Evolutionary conservation across 2,888 invertebrate genomes (phyloP), one percentile per base, ranked within the genome.

Genomic region (Dicyrtoma fusca): DNA sequence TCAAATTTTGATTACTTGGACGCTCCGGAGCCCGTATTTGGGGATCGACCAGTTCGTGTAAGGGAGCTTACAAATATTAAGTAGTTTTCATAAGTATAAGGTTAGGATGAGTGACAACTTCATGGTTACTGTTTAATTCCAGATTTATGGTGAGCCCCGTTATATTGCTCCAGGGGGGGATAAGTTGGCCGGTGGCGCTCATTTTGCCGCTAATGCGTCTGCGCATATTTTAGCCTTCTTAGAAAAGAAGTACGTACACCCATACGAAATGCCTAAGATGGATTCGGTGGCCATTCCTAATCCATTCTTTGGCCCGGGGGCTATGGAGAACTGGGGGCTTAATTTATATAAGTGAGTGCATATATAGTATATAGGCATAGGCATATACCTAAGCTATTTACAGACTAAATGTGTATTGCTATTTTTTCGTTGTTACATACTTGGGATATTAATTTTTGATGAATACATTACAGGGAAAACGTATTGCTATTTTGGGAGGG

Each of bases 321-420:
- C 63, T 14, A 73, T 71, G 71, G 79, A 76, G 53, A 75, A 77
- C 21, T 75, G 71, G 71, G 78, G 79, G 3, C 65, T 78, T 2
- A 78, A 78, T 21, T 76, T 75, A 0, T 77, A 79, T 68, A 72
- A 66, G 76, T 77, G 57, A 19, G 2, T 26, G n/a, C n/a, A n/a
- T n/a, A n/a, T n/a, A n/a, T n/a, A n/a, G n/a, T n/a, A n/a, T n/a
- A n/a, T n/a, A n/a, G n/a, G n/a, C n/a, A n/a, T n/a, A n/a, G n/a
- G n/a, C n/a, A n/a, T n/a, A n/a, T n/a, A n/a, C n/a, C n/a, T n/a
- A n/a, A n/a, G n/a, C n/a, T n/a, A n/a, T n/a, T n/a, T n/a, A n/a
- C n/a, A n/a, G n/a, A n/a, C n/a, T n/a, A n/a, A n/a, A n/a, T n/a
- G n/a, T n/a, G n/a, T n/a, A n/a, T n/a, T n/a, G n/a, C n/a, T n/a